Conservation (phyloP, 1,140 invertebrate species). For the Meloidogyne floridensis region DNA sequence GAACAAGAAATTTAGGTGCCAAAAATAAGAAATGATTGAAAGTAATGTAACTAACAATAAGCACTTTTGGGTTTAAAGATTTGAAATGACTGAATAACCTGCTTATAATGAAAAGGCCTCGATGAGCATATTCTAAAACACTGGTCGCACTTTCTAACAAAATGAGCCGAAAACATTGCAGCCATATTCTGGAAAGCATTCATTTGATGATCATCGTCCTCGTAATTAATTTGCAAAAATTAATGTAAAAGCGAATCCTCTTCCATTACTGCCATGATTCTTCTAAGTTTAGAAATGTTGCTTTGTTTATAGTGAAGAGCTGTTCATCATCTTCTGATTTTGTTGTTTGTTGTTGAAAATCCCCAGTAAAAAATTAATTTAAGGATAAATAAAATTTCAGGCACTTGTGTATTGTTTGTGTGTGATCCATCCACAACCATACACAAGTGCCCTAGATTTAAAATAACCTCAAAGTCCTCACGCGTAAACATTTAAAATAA, state of each 20-base stretch:
- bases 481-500: slow-evolving; percentile 51
- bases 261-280: slow-evolving; percentile 5
- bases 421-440: too few relatives aligned
- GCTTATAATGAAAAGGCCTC: background rate
- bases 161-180: slow-evolving; percentile 33
- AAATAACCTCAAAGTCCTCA: slow-evolving; percentile 50
- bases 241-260: background rate
- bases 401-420: too few relatives aligned
- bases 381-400: background rate
- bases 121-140: background rate
- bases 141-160: background rate
- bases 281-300: background rate
- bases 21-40: too few relatives aligned
- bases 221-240: background rate
- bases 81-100: too few relatives aligned
- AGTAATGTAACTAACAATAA: too few relatives aligned
- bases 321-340: slow-evolving; percentile 58
- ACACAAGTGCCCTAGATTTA: too few relatives aligned
- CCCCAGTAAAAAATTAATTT: slow-evolving; percentile 28
- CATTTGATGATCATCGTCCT: slow-evolving; percentile 28
- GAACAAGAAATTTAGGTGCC: too few relatives aligned
- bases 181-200: slow-evolving; percentile 37
- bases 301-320: too few relatives aligned
- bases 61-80: too few relatives aligned
- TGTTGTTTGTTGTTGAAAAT: too few relatives aligned